phyloP scores from a whole-genome alignment of 2,888 invertebrate genomes.

The Agriopis marginaria region DNA sequence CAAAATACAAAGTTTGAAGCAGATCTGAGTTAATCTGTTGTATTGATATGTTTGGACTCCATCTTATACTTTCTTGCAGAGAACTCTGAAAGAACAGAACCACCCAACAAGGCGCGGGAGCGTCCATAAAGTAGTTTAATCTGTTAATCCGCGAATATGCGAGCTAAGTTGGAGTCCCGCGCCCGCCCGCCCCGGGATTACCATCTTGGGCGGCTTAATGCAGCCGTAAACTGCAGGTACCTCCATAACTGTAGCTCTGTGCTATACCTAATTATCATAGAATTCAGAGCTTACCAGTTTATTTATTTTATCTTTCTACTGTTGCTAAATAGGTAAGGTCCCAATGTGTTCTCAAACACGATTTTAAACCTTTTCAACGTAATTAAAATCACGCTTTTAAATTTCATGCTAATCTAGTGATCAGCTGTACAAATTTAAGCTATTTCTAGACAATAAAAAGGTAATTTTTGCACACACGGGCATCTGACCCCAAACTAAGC shows the following conservation, averaged over 20 bases:
- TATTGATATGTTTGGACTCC: background rate
- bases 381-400: too few species aligned
- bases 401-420: too few species aligned
- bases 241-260: background rate
- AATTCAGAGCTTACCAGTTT: background rate
- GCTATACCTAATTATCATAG: constrained; percentile 5
- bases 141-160: constrained; percentile 57
- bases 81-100: constrained; percentile 42
- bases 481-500: too few species aligned
- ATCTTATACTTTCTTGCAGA: background rate
- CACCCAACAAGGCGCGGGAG: constrained; percentile 34
- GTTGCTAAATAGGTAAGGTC: too few species aligned
- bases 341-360: too few species aligned
- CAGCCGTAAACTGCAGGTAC: constrained; percentile 25
- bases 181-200: constrained; percentile 33
- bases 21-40: too few species aligned
- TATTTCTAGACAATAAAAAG: too few species aligned
- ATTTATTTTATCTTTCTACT: background rate
- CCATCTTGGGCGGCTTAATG: constrained; percentile 33
- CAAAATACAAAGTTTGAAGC: too few species aligned
- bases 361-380: too few species aligned
- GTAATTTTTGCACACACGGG: too few species aligned
- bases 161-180: constrained; percentile 49
- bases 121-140: constrained; percentile 56
- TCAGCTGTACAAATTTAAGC: too few species aligned